Base-by-base conservation (phyloP, 2,797 vertebrate genomes). In the Etheostoma perlongum region DNA sequence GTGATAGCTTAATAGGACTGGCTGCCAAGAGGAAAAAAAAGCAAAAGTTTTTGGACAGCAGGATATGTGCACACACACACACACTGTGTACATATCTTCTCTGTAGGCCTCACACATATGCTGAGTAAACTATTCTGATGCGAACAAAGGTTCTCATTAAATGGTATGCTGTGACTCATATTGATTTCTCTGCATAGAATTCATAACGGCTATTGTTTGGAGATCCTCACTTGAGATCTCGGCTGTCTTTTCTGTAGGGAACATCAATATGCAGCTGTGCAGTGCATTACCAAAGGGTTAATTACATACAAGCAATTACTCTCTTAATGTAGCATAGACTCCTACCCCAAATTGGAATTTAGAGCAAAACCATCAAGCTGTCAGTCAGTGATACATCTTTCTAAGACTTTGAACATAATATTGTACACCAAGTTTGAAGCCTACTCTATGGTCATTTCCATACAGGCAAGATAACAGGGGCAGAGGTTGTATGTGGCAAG, bases 91-190 rank as follows among this genome's bases (percentile, higher is more conserved):
- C 67, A 67, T 44, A 68, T 64, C 51, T 63, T 63, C 68, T 80
- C 74, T 63, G 13, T 18, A 60, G 58, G 84, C 62, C 21, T 76
- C 74, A 72, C 72, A 67, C 80, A 88, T n/a, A n/a, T 83, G 81
- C 85, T 64, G 88, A 88, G 81, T 90, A 90, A 91, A 92, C 79
- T 70, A 69, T 84, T 88, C 85, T 33, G 73, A 69, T 33, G 25
- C 79, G 72, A 90, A 89, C 84, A 90, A 91, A 87, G 86, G 71
- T 82, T 91, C 89, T 90, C 88, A 89, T 93, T 94, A 93, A 91
- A 88, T 72, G 67, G 79, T 74, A 86, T 19, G 15, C 64, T 62
- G 23, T 85, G 89, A 87, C 83, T 59, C 30, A 67, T 88, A 94
- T 93, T 87, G 91, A 94, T 94, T 91, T 85, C 79, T 86, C 77